Evolutionary conservation across 2,113 vertebrate genomes (phyloP), one percentile per base, ranked within the genome.

Genomic region (Platysternon megacephalum): DNA sequence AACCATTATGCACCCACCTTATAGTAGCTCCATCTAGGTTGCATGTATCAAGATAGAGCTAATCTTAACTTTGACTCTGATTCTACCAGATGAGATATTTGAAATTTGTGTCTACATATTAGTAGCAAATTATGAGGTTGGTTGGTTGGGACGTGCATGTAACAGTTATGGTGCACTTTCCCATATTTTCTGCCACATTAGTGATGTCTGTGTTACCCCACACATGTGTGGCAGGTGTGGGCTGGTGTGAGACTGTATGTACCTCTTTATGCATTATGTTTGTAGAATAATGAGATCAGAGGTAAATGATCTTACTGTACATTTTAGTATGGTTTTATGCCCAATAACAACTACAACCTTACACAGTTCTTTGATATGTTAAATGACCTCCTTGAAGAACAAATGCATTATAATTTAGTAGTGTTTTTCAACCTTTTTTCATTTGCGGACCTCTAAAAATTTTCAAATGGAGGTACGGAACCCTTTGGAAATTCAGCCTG

Each of bases 361-460:
- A 13, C 79, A 53, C 81, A 91, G 93, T 93, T 93, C 68, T 93
- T 90, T 85, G 51, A 96, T 87, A 83, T 85, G 8, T 72, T 84
- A 76, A 0, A 0, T 85, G 72, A 91, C 11, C 39, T 90, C 42
- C 88, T 94, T 78, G 46, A 79, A 86, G 42, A 90, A 51, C 90
- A 21, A 72, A n/a, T 39, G n/a, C 21, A 72, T 72, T 72, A 22
- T 39, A 22, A 72, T 72, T 72, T n/a, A 21, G 65, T 10, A 72
- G 7, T 22, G n/a, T n/a, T 72, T 72, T 72, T 72, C 19, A 72
- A 72, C 19, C 5, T 72, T 72, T 22, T 68, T 72, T 72, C 8
- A 35, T 39, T 39, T 39, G n/a, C 3, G 3, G 65, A 39, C 65
- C n/a, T 22, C n/a, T 72, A 16, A 68, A 68, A 39, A 72, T 39